A percentile compares a stretch with the other conserved stretches of the same genome.
Evolutionary conservation across 1,140 invertebrate genomes (phyloP).

Genomic region (Achroia grisella): DNA sequence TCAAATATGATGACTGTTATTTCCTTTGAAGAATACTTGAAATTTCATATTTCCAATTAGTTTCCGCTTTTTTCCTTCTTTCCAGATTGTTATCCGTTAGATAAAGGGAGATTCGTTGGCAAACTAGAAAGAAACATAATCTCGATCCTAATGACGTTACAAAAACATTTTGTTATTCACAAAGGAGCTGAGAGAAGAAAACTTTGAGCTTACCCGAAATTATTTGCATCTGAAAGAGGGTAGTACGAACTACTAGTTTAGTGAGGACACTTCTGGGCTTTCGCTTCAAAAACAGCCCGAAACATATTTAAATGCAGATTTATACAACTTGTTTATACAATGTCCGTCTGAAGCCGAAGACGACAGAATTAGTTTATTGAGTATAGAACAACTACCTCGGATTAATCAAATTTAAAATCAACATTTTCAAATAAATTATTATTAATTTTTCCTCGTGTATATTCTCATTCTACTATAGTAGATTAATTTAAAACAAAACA

Average conservation of each 20-base stretch:
- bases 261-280: conserved; percentile 14
- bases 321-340: conserved; percentile 5
- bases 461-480: too few species aligned
- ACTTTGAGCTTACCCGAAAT: conserved; percentile 25
- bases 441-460: too few species aligned
- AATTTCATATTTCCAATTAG: too few species aligned
- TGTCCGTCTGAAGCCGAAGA: conserved; percentile 1
- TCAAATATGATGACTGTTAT: too few species aligned
- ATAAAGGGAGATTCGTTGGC: background rate
- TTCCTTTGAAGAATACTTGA: too few species aligned
- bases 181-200: conserved; percentile 22
- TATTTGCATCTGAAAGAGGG: conserved; percentile 43
- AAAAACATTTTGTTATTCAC: conserved; percentile 33
- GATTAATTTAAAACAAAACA: too few species aligned
- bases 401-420: background rate
- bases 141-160: conserved; percentile 19
- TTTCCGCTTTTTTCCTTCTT: too few species aligned
- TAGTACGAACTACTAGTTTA: conserved; percentile 28
- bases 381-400: too few species aligned
- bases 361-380: background rate
- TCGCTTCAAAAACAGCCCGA: conserved; percentile 14
- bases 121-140: conserved; percentile 9
- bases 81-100: too few species aligned
- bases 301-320: conserved; percentile 33
- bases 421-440: too few species aligned